A percentile compares a stretch with the other conserved stretches of the same genome.
Evolutionary conservation across 2,797 vertebrate species (phyloP).

Genomic region (Caiman crocodilus): DNA sequence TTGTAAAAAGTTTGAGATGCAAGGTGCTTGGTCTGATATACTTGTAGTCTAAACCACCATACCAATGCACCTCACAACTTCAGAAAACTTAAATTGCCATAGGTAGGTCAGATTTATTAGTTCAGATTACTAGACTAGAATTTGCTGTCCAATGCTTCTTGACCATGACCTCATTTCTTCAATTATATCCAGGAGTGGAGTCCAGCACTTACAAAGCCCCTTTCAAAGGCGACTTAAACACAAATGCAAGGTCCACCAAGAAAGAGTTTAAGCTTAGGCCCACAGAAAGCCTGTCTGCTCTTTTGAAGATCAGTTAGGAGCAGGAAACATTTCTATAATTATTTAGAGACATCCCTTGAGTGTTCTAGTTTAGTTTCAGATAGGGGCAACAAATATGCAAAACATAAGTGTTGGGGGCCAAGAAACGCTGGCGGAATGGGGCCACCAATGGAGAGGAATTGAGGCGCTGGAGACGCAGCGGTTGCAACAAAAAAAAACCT

Average conservation of each 20-base stretch:
- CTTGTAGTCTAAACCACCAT: not conserved
- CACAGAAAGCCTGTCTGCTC: not conserved
- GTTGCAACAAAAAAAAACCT: no score
- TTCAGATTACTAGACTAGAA: not conserved
- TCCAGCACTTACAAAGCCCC: not conserved
- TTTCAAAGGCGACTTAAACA: not conserved
- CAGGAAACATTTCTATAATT: not conserved
- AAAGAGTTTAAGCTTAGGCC: not conserved
- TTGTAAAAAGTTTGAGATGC: not conserved
- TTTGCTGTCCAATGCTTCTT: not conserved
- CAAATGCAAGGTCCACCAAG: not conserved
- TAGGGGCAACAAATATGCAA: not conserved
- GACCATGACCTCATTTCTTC: not conserved
- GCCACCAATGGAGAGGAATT: no score
- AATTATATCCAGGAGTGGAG: fast-evolving
- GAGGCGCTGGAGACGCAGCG: no score
- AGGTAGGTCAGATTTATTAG: no score
- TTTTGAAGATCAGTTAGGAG: not conserved
- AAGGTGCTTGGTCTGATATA: not conserved
- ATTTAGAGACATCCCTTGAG: not conserved
- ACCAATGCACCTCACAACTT: not conserved
- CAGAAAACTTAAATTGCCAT: no score
- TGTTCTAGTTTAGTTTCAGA: not conserved
- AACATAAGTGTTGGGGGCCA: no score
- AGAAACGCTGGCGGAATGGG: no score